These are phyloP conservation scores for Liopterus haemorrhoidalis DNA, from an alignment of 2,888 invertebrate genomes.

Conservation along the genomic window DNA sequence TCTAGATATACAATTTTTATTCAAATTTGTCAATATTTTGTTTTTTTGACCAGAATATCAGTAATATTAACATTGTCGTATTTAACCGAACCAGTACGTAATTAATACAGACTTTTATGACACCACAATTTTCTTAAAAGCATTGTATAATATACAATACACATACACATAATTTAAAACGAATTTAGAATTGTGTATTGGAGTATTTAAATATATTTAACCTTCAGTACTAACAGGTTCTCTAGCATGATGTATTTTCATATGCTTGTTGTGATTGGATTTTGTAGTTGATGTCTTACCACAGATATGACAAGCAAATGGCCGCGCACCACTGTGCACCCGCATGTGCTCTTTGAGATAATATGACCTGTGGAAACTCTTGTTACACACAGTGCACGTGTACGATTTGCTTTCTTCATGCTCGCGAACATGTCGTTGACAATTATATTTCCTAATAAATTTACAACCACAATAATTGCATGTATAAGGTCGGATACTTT, in stretches of 20 bases:
- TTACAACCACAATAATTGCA: conserved; percentile 87
- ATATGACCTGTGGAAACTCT: conserved; percentile 80
- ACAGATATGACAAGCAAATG: conserved; percentile 80
- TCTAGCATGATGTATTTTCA: conserved; percentile 82
- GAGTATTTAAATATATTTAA: conserved; percentile 41
- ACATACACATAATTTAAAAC: no score
- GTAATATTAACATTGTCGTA: no score
- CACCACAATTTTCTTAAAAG: no score
- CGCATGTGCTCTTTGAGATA: conserved; percentile 83
- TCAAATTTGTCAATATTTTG: no score
- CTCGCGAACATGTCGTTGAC: conserved; percentile 76
- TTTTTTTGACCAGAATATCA: no score
- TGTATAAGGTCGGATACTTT: conserved; percentile 75
- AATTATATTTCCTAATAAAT: conserved; percentile 84
- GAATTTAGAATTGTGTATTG: conserved; percentile 9
- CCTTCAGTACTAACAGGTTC: conserved; percentile 82
- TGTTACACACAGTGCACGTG: conserved; percentile 72
- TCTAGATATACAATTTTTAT: no score
- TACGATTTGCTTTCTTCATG: conserved; percentile 74
- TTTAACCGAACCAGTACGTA: no score
- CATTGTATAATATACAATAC: no score
- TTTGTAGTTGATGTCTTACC: conserved; percentile 85
- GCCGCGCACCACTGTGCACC: conserved; percentile 74
- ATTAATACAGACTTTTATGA: no score
- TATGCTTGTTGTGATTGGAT: conserved; percentile 85